Percentiles rank a stretch among this genome's conserved stretches.
These are phyloP conservation scores for Oxycera nigricornis DNA, from an alignment of 2,888 invertebrate genomes.

Conservation along the genomic window DNA sequence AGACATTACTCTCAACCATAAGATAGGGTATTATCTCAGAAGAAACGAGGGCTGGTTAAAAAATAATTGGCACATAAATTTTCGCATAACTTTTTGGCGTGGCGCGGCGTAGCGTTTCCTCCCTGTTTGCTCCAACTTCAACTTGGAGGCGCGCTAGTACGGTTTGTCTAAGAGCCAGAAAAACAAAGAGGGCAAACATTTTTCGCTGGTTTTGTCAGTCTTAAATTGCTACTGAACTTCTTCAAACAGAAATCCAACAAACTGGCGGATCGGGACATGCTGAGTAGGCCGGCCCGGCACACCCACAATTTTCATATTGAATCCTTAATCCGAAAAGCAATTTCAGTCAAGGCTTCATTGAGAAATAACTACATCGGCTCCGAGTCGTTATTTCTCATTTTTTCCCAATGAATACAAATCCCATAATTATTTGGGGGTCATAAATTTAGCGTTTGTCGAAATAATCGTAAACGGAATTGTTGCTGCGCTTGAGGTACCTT, in stretches of 20 bases:
- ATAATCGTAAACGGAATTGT: slow-evolving; percentile 9
- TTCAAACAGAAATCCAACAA: background rate
- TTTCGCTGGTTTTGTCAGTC: background rate
- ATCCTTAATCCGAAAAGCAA: background rate
- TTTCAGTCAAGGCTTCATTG: background rate
- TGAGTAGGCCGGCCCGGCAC: background rate
- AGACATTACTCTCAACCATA: background rate
- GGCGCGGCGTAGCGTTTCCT: background rate
- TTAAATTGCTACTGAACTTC: background rate
- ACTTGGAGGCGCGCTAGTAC: background rate
- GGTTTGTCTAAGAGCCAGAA: background rate
- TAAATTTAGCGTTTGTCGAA: slow-evolving; percentile 41
- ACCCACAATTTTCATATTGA: background rate
- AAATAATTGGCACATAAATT: slow-evolving; percentile 40
- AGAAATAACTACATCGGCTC: slow-evolving; percentile 5
- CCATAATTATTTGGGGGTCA: slow-evolving; percentile 43
- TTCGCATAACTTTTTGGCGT: slow-evolving; percentile 20
- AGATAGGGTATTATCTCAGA: slow-evolving; percentile 9
- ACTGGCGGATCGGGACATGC: background rate
- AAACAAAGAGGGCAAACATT: background rate
- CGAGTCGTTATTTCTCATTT: slow-evolving; percentile 19
- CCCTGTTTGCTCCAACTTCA: background rate
- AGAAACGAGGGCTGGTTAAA: slow-evolving; percentile 17
- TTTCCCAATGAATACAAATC: slow-evolving; percentile 43
- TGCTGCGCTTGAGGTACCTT: background rate